Percentiles rank a stretch among this genome's conserved stretches.
Conservation (phyloP, 2,797 vertebrate species). For the Sitta carolinensis region DNA sequence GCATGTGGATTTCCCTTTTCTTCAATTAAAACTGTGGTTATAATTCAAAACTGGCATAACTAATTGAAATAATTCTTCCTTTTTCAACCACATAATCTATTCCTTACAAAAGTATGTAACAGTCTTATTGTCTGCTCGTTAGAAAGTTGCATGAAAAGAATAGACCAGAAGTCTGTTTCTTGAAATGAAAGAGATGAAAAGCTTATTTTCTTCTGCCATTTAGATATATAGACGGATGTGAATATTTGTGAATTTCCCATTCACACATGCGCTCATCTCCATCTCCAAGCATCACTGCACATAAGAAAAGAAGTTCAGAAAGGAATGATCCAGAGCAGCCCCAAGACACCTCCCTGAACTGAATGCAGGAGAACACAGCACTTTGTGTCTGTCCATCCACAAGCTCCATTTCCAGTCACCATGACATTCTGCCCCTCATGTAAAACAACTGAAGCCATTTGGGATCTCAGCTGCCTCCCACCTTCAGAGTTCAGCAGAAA, state of each 20-base stretch:
- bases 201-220: not conserved
- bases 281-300: not conserved
- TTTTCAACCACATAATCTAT: conserved; percentile 24
- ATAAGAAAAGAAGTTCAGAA: not conserved
- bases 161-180: not conserved
- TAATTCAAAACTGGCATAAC: conserved; percentile 3
- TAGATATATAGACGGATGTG: not conserved
- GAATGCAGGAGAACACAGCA: not conserved
- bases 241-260: not conserved
- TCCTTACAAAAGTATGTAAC: not conserved
- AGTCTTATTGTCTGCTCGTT: conserved; percentile 24
- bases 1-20: conserved; percentile 3
- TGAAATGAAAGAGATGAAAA: not conserved
- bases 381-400: not conserved
- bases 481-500: not conserved
- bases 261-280: not conserved
- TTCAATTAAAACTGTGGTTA: conserved; percentile 22
- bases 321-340: not conserved
- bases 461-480: not conserved
- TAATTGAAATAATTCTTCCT: conserved; percentile 37
- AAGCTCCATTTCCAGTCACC: not conserved
- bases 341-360: not conserved
- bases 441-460: not conserved
- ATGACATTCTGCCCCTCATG: not conserved
- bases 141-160: conserved; percentile 7